phyloP scores from a whole-genome alignment of 1,140 invertebrate genomes.

The Euwallacea similis region DNA sequence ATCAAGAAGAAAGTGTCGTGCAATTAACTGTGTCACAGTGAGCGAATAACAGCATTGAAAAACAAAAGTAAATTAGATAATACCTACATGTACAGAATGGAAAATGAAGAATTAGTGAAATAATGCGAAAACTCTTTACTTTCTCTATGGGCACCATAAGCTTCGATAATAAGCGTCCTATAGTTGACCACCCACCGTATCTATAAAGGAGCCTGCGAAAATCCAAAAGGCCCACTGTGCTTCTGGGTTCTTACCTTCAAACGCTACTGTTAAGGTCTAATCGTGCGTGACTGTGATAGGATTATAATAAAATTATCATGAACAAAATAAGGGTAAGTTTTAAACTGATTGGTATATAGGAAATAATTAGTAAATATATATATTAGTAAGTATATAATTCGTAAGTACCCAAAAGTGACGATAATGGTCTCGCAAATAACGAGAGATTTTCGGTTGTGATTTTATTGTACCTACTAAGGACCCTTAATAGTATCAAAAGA shows the following conservation, averaged over 20 bases:
- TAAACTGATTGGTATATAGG: not conserved
- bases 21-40: too few species aligned
- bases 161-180: conserved; percentile 15
- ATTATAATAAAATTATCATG: conserved; percentile 18
- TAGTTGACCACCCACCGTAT: conserved; percentile 36
- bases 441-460: not conserved
- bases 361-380: not conserved
- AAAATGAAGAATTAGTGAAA: conserved; percentile 3
- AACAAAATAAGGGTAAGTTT: conserved; percentile 28
- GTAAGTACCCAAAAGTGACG: not conserved
- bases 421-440: not conserved
- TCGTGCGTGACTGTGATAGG: conserved; percentile 32
- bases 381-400: too few species aligned
- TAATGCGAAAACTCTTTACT: conserved; percentile 32
- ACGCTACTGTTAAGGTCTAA: not conserved
- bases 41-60: not conserved
- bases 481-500: not conserved
- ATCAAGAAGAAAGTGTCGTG: not conserved
- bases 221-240: conserved; percentile 28
- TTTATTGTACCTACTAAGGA: not conserved
- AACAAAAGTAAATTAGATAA: not conserved
- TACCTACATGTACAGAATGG: not conserved
- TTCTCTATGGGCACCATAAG: conserved; percentile 32
- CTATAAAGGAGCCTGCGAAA: conserved; percentile 33
- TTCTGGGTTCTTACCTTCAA: conserved; percentile 16